Evolutionary conservation across 2,797 vertebrate species (phyloP), one percentile per base, ranked within the genome.

Genomic region (Coilia nasus): DNA sequence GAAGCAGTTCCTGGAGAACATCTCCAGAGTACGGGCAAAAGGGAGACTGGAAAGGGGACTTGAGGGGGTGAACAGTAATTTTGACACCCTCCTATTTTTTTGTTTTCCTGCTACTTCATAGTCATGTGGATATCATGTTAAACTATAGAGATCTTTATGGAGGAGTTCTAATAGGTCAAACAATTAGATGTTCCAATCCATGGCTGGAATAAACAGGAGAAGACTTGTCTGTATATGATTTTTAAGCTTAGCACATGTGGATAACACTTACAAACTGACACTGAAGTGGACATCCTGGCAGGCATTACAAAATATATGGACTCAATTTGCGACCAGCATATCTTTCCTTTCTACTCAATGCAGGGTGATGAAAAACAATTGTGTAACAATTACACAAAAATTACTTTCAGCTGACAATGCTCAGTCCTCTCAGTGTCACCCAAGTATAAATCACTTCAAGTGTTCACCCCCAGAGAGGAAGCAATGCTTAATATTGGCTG

Each of bases 1-100:
- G 92, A 94, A 93, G 89, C 94, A 96, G 91, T 94, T 97, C 92
- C 95, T 95, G 93, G 95, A 92, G 93, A 97, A 96, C 97, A 97
- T 96, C 83, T 92, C 93, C 93, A 78, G 71, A 78, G 35, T 41
- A 44, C 19, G 71, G 6, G 71, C 71, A 44, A 78, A 25, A 17
- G 67, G 67, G 67, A 19, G 31, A 75, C 7, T 9, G 50, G 50
- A 14, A 14, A 9, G 50, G 50, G 50, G 50, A 7, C 14, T 54
- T 54, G 3, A 47, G 50, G 11, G 67, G 67, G 31, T 75, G 67
- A 35, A 78, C 25, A 41, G 31, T 21, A 21, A 78, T 44, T 19
- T 59, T 4, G 47, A 12, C 28, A 78, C 47, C 50, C 23, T 80
- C 2, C 71, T 44, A 0, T 31, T 14, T 31, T 7, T 28, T 31